Percentiles rank a stretch among this genome's conserved stretches.
phyloP scores from a whole-genome alignment of 2,888 invertebrate species.

The Leptinotarsa tumamoca region DNA sequence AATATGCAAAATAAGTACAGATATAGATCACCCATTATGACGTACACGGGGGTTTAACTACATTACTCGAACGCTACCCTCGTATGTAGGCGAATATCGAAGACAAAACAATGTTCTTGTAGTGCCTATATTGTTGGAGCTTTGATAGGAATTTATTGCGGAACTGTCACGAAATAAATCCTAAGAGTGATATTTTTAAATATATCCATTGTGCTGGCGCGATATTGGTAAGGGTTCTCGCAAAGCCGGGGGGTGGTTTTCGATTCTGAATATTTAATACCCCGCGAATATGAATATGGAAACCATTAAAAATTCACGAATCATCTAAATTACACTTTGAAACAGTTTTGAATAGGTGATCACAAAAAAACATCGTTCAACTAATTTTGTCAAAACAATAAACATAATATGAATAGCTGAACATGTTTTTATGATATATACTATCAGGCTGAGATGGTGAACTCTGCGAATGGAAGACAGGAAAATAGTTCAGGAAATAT shows the following conservation, averaged over 20 bases:
- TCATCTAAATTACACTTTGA: background rate
- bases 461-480: no score
- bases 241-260: slow-evolving; percentile 18
- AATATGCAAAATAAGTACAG: slow-evolving; percentile 53
- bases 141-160: slow-evolving; percentile 63
- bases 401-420: no score
- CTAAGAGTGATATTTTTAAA: slow-evolving; percentile 59
- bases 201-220: slow-evolving; percentile 35
- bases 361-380: background rate
- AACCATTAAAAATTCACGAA: background rate
- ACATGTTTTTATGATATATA: no score
- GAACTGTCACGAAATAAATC: slow-evolving; percentile 61
- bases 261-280: slow-evolving; percentile 33
- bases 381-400: no score
- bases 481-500: no score
- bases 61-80: slow-evolving; percentile 30
- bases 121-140: slow-evolving; percentile 55
- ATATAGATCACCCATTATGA: slow-evolving; percentile 46
- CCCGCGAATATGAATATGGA: slow-evolving; percentile 34
- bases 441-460: no score
- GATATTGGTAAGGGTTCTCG: slow-evolving; percentile 30
- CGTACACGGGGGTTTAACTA: slow-evolving; percentile 33
- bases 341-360: background rate
- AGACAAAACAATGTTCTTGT: slow-evolving; percentile 50
- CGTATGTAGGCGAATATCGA: slow-evolving; percentile 42